phyloP scores from a whole-genome alignment of 37 sponge, comb jelly and placozoan genomes.

The Theonella swinhoei region DNA sequence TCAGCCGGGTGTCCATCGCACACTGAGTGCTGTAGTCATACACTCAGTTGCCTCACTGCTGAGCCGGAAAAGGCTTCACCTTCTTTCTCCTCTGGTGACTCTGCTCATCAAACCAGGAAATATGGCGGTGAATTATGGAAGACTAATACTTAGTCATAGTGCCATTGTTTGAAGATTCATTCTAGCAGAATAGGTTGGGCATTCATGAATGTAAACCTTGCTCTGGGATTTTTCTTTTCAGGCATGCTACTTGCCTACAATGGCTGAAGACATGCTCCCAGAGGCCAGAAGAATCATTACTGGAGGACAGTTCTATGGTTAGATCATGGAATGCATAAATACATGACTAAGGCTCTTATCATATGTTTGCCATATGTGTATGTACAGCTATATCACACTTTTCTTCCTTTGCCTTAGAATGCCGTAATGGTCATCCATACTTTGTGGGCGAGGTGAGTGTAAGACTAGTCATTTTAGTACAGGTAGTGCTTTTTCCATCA shows the following conservation, averaged over 20 bases:
- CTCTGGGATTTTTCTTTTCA: constrained; percentile 18
- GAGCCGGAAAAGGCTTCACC: not conserved
- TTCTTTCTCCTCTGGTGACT: constrained; percentile 52
- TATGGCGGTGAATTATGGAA: not conserved
- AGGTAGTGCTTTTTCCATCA: not conserved
- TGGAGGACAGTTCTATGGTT: constrained; percentile 63
- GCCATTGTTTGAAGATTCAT: constrained; percentile 18
- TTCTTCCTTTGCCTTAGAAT: constrained; percentile 56
- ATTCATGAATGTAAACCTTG: too few relatives aligned
- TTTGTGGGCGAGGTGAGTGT: constrained; percentile 64
- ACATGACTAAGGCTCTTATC: too few relatives aligned
- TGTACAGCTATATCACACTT: too few relatives aligned
- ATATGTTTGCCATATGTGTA: too few relatives aligned
- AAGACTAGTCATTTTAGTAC: too few relatives aligned
- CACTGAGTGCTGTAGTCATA: constrained; percentile 45
- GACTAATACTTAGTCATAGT: too few relatives aligned
- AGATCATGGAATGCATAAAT: not conserved
- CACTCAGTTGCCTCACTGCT: constrained; percentile 43
- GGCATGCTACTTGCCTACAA: constrained; percentile 68
- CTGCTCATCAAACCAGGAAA: constrained; percentile 48
- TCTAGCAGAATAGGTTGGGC: too few relatives aligned
- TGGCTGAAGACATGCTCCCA: constrained; percentile 63
- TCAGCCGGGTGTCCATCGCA: constrained; percentile 9
- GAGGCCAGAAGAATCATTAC: constrained; percentile 33
- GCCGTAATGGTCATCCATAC: constrained; percentile 80